These are phyloP conservation scores for Manis crassicaudata DNA, from an alignment of 2,797 vertebrate genomes.

Conservation along the genomic window DNA sequence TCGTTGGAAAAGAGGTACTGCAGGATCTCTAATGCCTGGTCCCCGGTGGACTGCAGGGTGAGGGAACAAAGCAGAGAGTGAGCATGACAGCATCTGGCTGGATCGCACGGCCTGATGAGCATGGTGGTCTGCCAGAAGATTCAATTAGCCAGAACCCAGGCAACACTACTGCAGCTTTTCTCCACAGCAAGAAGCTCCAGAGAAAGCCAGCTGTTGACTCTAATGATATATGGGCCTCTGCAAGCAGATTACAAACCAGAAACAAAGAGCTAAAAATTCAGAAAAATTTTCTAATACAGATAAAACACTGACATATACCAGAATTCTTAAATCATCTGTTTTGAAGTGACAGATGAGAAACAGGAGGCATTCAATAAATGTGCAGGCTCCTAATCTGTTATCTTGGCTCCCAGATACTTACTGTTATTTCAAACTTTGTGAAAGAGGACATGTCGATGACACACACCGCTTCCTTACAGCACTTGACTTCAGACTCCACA, in stretches of 20 bases:
- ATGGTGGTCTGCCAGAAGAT: neutral
- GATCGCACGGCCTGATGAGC: rapidly evolving
- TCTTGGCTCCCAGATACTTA: constrained; percentile 86
- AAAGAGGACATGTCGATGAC: constrained; percentile 99
- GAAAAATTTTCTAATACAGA: neutral
- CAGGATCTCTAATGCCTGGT: constrained; percentile 93
- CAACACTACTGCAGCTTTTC: neutral
- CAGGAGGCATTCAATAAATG: neutral
- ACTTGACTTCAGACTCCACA: constrained; percentile 97
- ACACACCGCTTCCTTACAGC: constrained; percentile 98
- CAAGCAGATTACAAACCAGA: neutral
- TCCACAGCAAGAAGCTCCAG: neutral
- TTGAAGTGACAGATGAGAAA: constrained; percentile 7
- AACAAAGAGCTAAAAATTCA: neutral
- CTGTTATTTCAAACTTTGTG: constrained; percentile 98
- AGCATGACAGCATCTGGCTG: neutral
- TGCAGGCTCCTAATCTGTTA: neutral
- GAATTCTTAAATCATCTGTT: constrained; percentile 15
- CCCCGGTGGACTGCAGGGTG: constrained; percentile 90
- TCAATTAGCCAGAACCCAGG: neutral
- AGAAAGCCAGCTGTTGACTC: neutral
- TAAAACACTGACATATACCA: neutral
- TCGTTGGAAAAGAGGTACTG: constrained; percentile 97
- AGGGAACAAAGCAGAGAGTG: constrained; percentile 38
- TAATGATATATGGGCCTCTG: neutral